These are phyloP conservation scores for Leucoma salicis DNA, from an alignment of 2,888 invertebrate species.

Conservation along the genomic window DNA sequence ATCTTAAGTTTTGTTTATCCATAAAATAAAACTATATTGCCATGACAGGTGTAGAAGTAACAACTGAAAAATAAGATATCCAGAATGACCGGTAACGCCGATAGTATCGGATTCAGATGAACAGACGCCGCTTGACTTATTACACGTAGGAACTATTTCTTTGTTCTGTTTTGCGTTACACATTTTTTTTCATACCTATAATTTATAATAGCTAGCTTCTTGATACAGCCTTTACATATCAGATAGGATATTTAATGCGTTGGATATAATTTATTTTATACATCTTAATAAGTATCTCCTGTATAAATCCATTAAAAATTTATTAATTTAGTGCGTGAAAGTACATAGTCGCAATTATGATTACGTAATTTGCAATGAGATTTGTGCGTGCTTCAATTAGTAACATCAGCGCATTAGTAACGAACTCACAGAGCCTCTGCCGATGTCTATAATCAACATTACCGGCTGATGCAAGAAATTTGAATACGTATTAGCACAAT, in stretches of 20 bases:
- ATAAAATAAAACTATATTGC: constrained; percentile 3
- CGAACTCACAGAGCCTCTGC: constrained; percentile 50
- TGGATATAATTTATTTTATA: too few relatives aligned
- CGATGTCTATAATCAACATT: constrained; percentile 69
- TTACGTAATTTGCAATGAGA: constrained; percentile 31
- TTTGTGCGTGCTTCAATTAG: constrained; percentile 53
- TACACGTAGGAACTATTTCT: constrained; percentile 10
- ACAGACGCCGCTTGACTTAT: constrained; percentile 13
- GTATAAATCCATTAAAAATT: too few relatives aligned
- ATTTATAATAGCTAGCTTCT: too few relatives aligned
- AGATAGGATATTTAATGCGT: too few relatives aligned
- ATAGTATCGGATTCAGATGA: constrained; percentile 32
- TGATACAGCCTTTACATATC: too few relatives aligned
- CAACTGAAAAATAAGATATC: constrained; percentile 25
- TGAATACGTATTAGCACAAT: constrained; percentile 62
- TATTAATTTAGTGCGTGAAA: not conserved
- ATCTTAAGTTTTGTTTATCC: not conserved
- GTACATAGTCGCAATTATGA: not conserved
- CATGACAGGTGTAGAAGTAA: constrained; percentile 20
- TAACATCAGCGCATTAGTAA: constrained; percentile 49
- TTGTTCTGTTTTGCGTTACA: constrained; percentile 22
- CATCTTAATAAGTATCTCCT: too few relatives aligned
- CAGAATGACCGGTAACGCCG: constrained; percentile 18
- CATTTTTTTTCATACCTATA: too few relatives aligned
- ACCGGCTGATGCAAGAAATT: constrained; percentile 58